These are phyloP conservation scores for Monodelphis domestica DNA, from an alignment of 2,797 vertebrate genomes.

Conservation along the genomic window DNA sequence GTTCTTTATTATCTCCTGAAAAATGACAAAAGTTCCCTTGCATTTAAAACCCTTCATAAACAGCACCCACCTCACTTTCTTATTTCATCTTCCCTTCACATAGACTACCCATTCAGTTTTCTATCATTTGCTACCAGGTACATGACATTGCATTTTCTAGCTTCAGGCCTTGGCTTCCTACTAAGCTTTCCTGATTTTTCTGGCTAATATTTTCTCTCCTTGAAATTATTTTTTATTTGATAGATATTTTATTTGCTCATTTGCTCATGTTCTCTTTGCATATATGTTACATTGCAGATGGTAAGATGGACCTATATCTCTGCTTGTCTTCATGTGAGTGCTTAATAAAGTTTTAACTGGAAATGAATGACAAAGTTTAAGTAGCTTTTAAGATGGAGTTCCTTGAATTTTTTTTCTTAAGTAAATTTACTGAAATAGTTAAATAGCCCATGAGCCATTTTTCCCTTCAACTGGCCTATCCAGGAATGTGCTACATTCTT, in stretches of 20 bases:
- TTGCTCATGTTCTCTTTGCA: not conserved
- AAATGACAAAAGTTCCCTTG: not conserved
- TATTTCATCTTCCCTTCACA: not conserved
- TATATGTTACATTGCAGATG: not conserved
- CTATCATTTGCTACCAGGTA: not conserved
- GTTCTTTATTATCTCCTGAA: not conserved
- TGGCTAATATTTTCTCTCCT: not conserved
- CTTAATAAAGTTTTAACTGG: not conserved
- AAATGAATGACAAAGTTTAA: constrained; percentile 9
- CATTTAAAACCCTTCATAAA: not conserved
- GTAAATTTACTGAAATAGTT: not conserved
- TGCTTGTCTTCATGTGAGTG: not conserved
- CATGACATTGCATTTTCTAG: not conserved
- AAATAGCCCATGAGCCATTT: constrained; percentile 4
- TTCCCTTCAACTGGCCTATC: constrained; percentile 1
- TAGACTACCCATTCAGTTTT: not conserved
- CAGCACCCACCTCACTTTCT: not conserved
- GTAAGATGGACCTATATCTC: not conserved
- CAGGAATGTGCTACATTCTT: constrained; percentile 52
- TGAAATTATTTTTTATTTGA: not conserved
- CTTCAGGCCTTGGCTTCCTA: not conserved
- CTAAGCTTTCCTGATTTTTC: not conserved
- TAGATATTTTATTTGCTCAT: no score
- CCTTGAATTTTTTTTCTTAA: constrained; percentile 11
- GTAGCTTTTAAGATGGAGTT: not conserved